Evolutionary conservation across 2,797 vertebrate genomes (phyloP).

Genomic region (Lagorchestes hirsutus): DNA sequence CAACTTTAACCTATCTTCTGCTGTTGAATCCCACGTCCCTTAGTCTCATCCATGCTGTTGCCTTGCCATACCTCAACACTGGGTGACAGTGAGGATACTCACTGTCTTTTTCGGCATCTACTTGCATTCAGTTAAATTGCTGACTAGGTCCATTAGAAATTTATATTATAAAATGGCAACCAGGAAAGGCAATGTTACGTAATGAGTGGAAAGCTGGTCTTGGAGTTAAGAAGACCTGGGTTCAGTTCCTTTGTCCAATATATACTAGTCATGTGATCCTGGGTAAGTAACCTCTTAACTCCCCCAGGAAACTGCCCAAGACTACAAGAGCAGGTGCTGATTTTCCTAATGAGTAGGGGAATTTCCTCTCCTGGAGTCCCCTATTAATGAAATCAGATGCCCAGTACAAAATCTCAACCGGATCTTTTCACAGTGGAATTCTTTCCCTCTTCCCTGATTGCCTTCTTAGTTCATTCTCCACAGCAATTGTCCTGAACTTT

Average conservation of each 20-base stretch:
- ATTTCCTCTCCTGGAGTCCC: background rate
- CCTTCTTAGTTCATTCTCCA: background rate
- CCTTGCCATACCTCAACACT: background rate
- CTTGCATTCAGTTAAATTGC: background rate
- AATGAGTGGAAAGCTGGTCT: background rate
- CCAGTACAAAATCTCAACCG: background rate
- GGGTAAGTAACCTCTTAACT: background rate
- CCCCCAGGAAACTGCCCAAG: background rate
- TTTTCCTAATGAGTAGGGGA: background rate
- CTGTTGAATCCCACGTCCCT: background rate
- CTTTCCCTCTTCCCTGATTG: background rate
- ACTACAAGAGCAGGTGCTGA: background rate
- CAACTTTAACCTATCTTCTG: background rate
- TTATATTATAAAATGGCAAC: background rate
- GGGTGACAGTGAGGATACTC: background rate
- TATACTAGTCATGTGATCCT: background rate
- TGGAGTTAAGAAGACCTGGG: background rate
- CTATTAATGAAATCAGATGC: background rate
- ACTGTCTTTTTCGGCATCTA: background rate
- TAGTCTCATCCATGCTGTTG: background rate
- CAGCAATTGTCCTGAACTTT: background rate
- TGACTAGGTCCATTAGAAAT: background rate
- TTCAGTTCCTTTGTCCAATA: background rate
- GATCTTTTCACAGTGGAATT: background rate
- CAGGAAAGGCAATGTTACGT: background rate